phyloP scores from a whole-genome alignment of 2,797 vertebrate genomes.

The Todus mexicanus region DNA sequence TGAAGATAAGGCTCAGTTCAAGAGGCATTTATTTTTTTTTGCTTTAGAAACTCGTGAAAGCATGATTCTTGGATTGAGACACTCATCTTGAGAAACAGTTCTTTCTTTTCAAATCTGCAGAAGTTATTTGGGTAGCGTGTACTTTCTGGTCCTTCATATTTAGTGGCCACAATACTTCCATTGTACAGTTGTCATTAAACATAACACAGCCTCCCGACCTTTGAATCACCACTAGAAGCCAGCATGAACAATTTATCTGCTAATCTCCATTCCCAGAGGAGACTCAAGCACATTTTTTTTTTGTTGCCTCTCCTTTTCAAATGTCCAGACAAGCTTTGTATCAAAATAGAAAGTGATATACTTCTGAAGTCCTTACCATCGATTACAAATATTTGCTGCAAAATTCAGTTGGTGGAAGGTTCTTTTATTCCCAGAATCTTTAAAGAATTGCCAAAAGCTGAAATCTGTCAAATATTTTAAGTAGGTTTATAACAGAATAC shows the following conservation, averaged over 20 bases:
- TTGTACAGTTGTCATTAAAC: neutral
- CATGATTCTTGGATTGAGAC: neutral
- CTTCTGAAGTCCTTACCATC: neutral
- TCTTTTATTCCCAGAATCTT: neutral
- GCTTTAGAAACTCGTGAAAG: neutral
- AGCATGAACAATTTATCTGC: neutral
- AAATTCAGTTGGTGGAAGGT: neutral
- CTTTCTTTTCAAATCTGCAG: slow-evolving; percentile 30
- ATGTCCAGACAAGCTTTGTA: neutral
- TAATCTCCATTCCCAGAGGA: neutral
- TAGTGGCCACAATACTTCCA: neutral
- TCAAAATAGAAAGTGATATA: neutral
- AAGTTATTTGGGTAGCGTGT: neutral
- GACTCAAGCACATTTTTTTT: neutral
- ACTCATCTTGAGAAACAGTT: neutral
- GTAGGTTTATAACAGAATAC: neutral
- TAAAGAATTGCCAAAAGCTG: slow-evolving; percentile 9
- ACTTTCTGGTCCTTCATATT: slow-evolving; percentile 13
- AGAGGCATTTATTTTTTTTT: slow-evolving; percentile 17
- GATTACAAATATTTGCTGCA: neutral
- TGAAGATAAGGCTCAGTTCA: neutral
- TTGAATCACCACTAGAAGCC: slow-evolving; percentile 2
- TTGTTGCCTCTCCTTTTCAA: neutral
- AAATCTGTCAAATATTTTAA: neutral
- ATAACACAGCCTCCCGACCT: neutral